phyloP scores from a whole-genome alignment of 2,888 invertebrate species.

The Macroteleia sp. region DNA sequence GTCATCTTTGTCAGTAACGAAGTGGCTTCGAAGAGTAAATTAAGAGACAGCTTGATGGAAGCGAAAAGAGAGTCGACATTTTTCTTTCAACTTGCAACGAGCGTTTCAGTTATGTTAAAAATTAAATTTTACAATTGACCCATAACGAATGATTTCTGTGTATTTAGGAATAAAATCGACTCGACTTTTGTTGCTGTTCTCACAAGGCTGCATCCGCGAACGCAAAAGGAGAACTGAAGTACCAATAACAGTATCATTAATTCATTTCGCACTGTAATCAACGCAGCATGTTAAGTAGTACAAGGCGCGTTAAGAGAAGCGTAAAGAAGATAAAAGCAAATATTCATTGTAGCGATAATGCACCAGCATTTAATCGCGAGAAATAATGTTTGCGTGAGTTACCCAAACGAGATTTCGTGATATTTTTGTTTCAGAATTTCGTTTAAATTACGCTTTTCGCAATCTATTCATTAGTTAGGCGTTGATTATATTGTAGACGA shows the following conservation, averaged over 20 bases:
- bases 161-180: constrained; percentile 2
- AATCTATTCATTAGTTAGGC: no score
- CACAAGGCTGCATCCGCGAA: not conserved
- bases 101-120: not conserved
- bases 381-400: constrained; percentile 14
- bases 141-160: constrained; percentile 28
- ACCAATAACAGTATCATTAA: constrained; percentile 55
- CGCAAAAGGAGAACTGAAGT: constrained; percentile 23
- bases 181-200: constrained; percentile 15
- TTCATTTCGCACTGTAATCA: constrained; percentile 45
- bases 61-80: not conserved
- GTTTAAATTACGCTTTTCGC: not conserved
- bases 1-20: not conserved
- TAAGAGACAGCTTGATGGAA: no score
- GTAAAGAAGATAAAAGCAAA: constrained; percentile 33
- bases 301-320: constrained; percentile 33
- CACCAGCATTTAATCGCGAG: constrained; percentile 18
- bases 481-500: no score
- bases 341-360: constrained; percentile 26
- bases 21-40: not conserved
- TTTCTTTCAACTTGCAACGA: not conserved
- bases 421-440: not conserved
- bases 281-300: constrained; percentile 43
- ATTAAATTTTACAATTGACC: constrained; percentile 8
- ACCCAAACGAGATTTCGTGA: not conserved